These are phyloP conservation scores for Oreortyx pictus DNA, from an alignment of 2,797 vertebrate species.

Conservation along the genomic window DNA sequence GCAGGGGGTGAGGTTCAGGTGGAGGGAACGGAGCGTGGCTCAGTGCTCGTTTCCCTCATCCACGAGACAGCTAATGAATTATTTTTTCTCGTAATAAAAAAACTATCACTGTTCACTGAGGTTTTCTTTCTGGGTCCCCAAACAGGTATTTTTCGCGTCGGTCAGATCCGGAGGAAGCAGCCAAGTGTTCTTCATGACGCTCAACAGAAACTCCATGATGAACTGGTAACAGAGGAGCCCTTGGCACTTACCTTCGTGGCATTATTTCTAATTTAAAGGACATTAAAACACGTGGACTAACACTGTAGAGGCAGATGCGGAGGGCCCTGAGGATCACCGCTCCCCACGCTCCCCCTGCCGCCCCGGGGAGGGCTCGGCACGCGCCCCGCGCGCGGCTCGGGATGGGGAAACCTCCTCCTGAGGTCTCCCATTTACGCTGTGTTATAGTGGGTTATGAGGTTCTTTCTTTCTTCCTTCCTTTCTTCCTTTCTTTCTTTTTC, in stretches of 20 bases:
- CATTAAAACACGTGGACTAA: conserved; percentile 79
- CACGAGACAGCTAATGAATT: background rate
- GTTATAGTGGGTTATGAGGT: conserved; percentile 80
- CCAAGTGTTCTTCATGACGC: conserved; percentile 99
- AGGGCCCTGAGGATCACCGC: conserved; percentile 72
- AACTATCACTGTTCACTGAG: background rate
- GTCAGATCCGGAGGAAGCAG: conserved; percentile 98
- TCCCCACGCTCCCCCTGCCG: conserved; percentile 54
- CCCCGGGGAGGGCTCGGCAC: conserved; percentile 63
- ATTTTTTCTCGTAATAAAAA: background rate
- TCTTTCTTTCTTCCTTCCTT: conserved; percentile 1
- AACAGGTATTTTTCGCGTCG: conserved; percentile 98
- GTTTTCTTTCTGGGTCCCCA: background rate
- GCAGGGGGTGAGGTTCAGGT: background rate
- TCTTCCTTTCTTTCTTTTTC: background rate
- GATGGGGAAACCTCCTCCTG: conserved; percentile 62
- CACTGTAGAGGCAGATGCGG: conserved; percentile 81
- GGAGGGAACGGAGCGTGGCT: background rate
- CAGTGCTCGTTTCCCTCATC: background rate
- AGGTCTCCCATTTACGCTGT: conserved; percentile 82
- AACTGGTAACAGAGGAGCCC: conserved; percentile 93
- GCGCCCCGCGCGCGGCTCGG: conserved; percentile 74
- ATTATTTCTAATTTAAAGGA: conserved; percentile 82
- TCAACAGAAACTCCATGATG: conserved; percentile 99
- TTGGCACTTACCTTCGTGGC: conserved; percentile 79